Percentiles rank a stretch among this genome's conserved stretches.
Conservation (phyloP, 2,888 invertebrate species). For the Chrysopilus asiliformis region DNA sequence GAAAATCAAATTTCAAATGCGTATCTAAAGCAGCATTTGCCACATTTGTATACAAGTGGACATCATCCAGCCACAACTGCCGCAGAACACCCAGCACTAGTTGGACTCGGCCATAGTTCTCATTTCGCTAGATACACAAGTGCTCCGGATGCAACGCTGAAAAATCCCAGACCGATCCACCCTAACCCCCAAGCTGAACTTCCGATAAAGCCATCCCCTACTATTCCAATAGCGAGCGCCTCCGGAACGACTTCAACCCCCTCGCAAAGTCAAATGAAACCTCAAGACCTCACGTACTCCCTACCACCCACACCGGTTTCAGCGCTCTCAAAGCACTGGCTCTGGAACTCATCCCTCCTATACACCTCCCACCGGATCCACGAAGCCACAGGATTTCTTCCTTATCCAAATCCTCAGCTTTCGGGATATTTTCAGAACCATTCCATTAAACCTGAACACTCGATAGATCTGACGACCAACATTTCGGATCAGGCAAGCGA, state of each 20-base stretch:
- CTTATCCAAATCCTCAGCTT: constrained; percentile 21
- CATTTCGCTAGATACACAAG: constrained; percentile 10
- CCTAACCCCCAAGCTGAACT: constrained; percentile 12
- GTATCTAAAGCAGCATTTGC: constrained; percentile 32
- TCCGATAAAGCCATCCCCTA: constrained; percentile 30
- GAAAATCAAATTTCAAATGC: constrained; percentile 22
- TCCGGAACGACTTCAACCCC: constrained; percentile 9
- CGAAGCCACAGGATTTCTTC: constrained; percentile 19
- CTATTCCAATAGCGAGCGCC: constrained; percentile 19
- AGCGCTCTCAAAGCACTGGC: constrained; percentile 33
- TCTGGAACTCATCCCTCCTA: constrained; percentile 35
- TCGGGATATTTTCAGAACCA: constrained; percentile 19
- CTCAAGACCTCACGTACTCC: constrained; percentile 15
- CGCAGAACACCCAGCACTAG: constrained; percentile 1
- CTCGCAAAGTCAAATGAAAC: constrained; percentile 6
- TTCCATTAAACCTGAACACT: constrained; percentile 29
- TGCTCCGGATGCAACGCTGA: constrained; percentile 5
- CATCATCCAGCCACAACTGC: constrained; percentile 1
- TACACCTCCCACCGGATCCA: constrained; percentile 29
- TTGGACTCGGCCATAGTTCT: constrained; percentile 8
- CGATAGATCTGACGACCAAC: constrained; percentile 28
- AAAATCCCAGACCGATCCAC: constrained; percentile 11
- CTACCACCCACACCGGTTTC: constrained; percentile 15
- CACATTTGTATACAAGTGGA: constrained; percentile 15
- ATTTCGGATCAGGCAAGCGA: constrained; percentile 30